Evolutionary conservation across 2,888 invertebrate genomes (phyloP).

Genomic region (Anticlea derivata): DNA sequence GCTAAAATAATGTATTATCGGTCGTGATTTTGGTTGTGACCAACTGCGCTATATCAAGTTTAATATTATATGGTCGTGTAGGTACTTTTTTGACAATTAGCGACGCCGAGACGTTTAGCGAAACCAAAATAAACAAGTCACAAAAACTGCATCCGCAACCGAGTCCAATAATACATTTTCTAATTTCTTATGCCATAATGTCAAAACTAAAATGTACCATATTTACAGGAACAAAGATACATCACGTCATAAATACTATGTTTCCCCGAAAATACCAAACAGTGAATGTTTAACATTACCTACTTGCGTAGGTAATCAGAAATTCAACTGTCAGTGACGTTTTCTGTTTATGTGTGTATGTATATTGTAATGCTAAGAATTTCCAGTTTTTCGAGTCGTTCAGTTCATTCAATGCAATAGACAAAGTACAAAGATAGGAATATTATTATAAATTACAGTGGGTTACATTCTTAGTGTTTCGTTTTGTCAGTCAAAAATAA

Average conservation of each 20-base stretch:
- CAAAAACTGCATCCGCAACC: slow-evolving; percentile 2
- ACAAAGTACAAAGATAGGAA: slow-evolving; percentile 12
- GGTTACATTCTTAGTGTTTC: slow-evolving; percentile 15
- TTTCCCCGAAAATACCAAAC: slow-evolving; percentile 6
- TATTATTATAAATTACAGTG: slow-evolving; percentile 9
- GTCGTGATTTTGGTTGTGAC: neutral
- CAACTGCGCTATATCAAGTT: slow-evolving; percentile 1
- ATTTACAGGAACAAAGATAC: slow-evolving; percentile 49
- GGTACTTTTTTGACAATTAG: too few species aligned
- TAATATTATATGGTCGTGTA: neutral
- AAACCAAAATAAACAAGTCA: slow-evolving; percentile 1
- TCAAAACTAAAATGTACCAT: slow-evolving; percentile 45
- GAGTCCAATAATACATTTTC: slow-evolving; percentile 9
- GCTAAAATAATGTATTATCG: slow-evolving; percentile 17
- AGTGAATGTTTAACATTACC: neutral
- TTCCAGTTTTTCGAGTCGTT: slow-evolving; percentile 1
- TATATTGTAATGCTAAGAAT: slow-evolving; percentile 3
- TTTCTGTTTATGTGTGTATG: neutral
- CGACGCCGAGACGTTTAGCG: neutral
- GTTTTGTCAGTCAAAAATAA: slow-evolving; percentile 23
- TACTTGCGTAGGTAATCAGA: too few species aligned
- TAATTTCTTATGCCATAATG: slow-evolving; percentile 35
- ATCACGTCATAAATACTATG: slow-evolving; percentile 26
- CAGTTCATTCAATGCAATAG: slow-evolving; percentile 12
- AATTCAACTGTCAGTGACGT: slow-evolving; percentile 3